Evolutionary conservation across 2,888 invertebrate genomes (phyloP).

Genomic region (Phasia obesa): DNA sequence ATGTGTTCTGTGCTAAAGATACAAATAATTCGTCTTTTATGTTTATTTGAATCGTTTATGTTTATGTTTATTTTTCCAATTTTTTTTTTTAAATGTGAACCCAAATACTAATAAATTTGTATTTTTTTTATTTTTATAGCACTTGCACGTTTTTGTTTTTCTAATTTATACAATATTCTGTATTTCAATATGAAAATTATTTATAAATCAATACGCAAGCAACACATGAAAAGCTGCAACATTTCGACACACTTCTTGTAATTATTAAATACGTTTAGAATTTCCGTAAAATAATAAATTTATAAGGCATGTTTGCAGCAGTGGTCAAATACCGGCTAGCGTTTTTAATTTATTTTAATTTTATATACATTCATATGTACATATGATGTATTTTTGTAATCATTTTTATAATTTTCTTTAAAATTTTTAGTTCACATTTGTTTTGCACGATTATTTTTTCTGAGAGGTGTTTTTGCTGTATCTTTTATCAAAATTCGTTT

Average conservation of each 20-base stretch:
- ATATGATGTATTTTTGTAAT: not conserved
- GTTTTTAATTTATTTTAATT: conserved; percentile 29
- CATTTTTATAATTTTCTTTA: conserved; percentile 22
- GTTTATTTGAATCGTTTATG: not conserved
- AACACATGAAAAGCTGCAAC: conserved; percentile 1
- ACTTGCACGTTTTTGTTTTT: conserved; percentile 26
- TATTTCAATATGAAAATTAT: conserved; percentile 25
- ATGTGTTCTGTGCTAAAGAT: not conserved
- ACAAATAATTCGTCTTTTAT: conserved; percentile 25
- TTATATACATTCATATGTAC: too few species aligned
- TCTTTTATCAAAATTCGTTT: not conserved
- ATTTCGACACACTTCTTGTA: conserved; percentile 27
- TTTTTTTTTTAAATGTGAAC: conserved; percentile 38
- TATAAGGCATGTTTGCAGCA: conserved; percentile 37
- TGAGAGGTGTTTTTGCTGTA: conserved; percentile 30
- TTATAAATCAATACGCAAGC: conserved; percentile 13
- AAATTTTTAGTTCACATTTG: conserved; percentile 28
- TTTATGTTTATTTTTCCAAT: conserved; percentile 35
- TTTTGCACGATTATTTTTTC: conserved; percentile 3
- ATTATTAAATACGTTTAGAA: conserved; percentile 18
- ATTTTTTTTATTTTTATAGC: conserved; percentile 32
- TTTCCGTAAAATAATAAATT: conserved; percentile 17
- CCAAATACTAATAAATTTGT: conserved; percentile 1
- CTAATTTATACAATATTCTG: not conserved
- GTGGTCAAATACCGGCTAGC: conserved; percentile 42